Base-by-base conservation (phyloP, 2,797 vertebrate genomes). In the Oryzias sinensis region DNA sequence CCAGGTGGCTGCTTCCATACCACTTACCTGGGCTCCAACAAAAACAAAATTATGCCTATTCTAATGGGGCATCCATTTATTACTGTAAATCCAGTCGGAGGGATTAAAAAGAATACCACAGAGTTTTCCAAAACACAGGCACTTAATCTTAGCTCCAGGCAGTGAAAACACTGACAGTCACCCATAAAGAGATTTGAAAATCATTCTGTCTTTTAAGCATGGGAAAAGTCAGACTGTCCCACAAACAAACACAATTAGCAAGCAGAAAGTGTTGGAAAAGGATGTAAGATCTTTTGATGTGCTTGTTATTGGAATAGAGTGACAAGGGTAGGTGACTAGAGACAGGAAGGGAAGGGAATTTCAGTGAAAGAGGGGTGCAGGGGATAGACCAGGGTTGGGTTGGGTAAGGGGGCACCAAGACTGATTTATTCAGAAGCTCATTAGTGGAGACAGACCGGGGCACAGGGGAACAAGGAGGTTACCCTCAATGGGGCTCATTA, bases 401-500 rank as follows among this genome's bases (percentile, higher is more conserved):
- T 50, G 42, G 55, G 74, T 65, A 45, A 43, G 46, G 70, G 33
- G 62, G 53, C 46, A 68, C 72, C 72, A 76, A 79, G 69, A 76
- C 62, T 83, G 86, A 90, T 91, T 88, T 88, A 92, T 90, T 90
- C 90, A 87, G 87, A 81, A 81, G 84, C 92, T 93, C 90, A 92
- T 93, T 93, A 93, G 87, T 59, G 68, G 74, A 87, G 89, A 89
- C 88, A 91, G 87, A 80, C 77, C 49, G 51, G 76, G 74, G 77
- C 86, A 80, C 67, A 49, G 74, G 82, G 80, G 85, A 86, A 70
- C 88, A 86, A 80, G 73, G 81, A 87, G 88, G 79, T 86, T 83
- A 86, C 69, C 80, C 80, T 89, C 88, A 88, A 81, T 74, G 84
- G 87, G 84, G 80, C 91, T 93, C 91, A 92, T 93, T 92, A 93